phyloP scores from a whole-genome alignment of 2,888 invertebrate species.

The Oeneis ivallda region DNA sequence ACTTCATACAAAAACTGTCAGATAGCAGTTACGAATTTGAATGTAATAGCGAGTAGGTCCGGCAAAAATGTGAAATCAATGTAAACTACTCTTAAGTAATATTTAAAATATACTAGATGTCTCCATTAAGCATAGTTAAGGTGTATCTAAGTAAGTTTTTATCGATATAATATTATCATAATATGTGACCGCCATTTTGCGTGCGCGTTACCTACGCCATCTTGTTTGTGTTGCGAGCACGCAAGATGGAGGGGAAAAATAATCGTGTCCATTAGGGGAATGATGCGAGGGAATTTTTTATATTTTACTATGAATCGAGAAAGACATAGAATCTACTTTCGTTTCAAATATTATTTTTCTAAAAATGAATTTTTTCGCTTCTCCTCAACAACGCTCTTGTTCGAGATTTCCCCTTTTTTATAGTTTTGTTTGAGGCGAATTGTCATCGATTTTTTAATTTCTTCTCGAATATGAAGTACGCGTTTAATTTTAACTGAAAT shows the following conservation, averaged over 20 bases:
- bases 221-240: conserved; percentile 44
- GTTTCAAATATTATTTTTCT: conserved; percentile 62
- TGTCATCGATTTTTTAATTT: conserved; percentile 13
- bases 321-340: conserved; percentile 70
- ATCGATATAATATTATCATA: conserved; percentile 70
- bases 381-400: conserved; percentile 56
- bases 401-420: conserved; percentile 54
- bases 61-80: conserved; percentile 53
- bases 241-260: conserved; percentile 37
- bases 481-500: neutral
- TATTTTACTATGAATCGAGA: conserved; percentile 80
- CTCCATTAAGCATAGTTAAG: conserved; percentile 74
- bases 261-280: conserved; percentile 78
- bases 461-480: neutral
- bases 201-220: conserved; percentile 42
- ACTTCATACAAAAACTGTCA: neutral
- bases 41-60: conserved; percentile 5
- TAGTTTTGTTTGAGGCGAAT: conserved; percentile 40
- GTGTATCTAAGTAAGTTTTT: conserved; percentile 75
- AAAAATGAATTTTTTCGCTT: conserved; percentile 57
- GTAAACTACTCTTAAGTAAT: conserved; percentile 73
- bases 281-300: conserved; percentile 75
- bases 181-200: conserved; percentile 58
- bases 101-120: conserved; percentile 77
- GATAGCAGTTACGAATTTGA: neutral